Evolutionary conservation across 2,797 vertebrate genomes (phyloP).

Genomic region (Myiotriccus ornatus): DNA sequence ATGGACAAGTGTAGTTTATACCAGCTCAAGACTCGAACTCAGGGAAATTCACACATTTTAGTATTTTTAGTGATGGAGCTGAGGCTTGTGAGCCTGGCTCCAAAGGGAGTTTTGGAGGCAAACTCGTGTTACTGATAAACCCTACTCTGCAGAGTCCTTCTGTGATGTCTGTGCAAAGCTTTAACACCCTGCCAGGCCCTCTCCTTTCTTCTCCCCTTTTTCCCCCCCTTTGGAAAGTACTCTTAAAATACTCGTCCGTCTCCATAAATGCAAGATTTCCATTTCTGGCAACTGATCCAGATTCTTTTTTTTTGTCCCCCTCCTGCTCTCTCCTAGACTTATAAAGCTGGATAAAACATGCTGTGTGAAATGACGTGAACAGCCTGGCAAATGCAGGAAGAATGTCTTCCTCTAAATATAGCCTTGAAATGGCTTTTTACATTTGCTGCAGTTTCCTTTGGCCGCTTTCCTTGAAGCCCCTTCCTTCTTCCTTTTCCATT

Average conservation of each 20-base stretch:
- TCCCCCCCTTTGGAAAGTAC: background rate
- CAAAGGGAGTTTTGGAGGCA: background rate
- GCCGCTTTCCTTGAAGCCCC: conserved; percentile 26
- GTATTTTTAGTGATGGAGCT: background rate
- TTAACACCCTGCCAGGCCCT: background rate
- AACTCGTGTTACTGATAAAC: background rate
- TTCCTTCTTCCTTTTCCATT: conserved; percentile 16
- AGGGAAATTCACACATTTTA: background rate
- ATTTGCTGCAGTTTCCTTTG: conserved; percentile 36
- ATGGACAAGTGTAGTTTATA: background rate
- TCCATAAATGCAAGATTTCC: conserved; percentile 45
- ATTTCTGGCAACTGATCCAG: conserved; percentile 46
- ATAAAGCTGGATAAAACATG: conserved; percentile 40
- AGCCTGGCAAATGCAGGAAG: conserved; percentile 27
- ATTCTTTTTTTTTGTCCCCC: background rate
- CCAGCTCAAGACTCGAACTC: background rate
- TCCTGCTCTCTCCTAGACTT: background rate
- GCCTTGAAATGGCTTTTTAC: background rate
- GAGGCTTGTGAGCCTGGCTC: background rate
- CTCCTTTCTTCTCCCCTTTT: fast-evolving
- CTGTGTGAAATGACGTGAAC: conserved; percentile 47
- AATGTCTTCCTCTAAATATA: conserved; percentile 62
- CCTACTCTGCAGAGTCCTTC: background rate
- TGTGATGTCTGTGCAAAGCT: background rate
- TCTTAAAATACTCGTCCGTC: conserved; percentile 27